Percentiles rank a stretch among this genome's conserved stretches.
These are phyloP conservation scores for Eleginops maclovinus DNA, from an alignment of 2,113 vertebrate genomes.

Conservation along the genomic window DNA sequence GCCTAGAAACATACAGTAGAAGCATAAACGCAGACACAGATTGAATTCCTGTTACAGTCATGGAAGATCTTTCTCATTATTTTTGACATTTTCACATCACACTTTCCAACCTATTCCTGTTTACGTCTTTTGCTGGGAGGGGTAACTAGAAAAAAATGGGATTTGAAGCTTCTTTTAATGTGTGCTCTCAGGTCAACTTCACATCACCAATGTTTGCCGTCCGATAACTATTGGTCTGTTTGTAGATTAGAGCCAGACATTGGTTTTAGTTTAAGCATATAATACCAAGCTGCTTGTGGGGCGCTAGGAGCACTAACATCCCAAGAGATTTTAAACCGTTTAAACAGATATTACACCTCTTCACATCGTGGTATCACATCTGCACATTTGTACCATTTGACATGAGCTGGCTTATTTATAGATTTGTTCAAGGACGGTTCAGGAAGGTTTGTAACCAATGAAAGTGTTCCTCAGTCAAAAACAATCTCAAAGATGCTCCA, in stretches of 20 bases:
- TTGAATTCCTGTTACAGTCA: constrained; percentile 1
- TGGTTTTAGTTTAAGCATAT: background rate
- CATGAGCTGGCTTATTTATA: no score
- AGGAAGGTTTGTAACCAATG: background rate
- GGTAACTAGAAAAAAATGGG: background rate
- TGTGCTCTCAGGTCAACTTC: background rate
- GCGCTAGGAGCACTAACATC: background rate
- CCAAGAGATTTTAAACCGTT: background rate
- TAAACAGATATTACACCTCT: background rate
- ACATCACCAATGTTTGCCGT: background rate
- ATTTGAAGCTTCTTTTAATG: background rate
- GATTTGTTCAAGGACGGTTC: background rate
- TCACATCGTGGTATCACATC: background rate
- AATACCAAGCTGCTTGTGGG: background rate
- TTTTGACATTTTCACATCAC: background rate
- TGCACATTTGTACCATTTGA: background rate
- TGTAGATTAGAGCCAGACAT: background rate
- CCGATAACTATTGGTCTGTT: background rate
- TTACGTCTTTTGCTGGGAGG: background rate
- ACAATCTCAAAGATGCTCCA: background rate
- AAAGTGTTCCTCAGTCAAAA: background rate
- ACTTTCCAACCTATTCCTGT: background rate
- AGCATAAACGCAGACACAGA: background rate
- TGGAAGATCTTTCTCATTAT: background rate
- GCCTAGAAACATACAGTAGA: constrained; percentile 17